Base-by-base conservation (phyloP, 2,113 vertebrate genomes). In the Dryoscopus gambensis region DNA sequence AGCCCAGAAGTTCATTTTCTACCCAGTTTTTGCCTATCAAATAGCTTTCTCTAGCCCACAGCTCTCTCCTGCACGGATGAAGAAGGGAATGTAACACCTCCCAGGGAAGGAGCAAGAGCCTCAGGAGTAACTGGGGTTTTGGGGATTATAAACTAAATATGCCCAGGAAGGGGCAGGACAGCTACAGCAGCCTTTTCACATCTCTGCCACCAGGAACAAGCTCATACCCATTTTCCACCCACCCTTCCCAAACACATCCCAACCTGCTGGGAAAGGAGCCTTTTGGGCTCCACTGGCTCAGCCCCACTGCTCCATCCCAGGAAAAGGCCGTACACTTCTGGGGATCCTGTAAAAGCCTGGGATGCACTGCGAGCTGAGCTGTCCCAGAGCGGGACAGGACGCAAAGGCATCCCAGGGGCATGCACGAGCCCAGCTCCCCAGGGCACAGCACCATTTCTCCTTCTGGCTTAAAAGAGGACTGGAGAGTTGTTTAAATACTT, bases 341-440 rank as follows among this genome's bases (percentile, higher is more conserved):
- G 47, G 81, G 25, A 9, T 50, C 13, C 13, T 28, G n/a, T 39
- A 25, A 86, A 46, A 75, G 19, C 56, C 35, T 53, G 4, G 65
- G 62, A 46, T 70, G 62, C 21, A 7, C 69, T 15, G 15, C 14
- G 53, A 89, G 31, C 64, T 7, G 3, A 81, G 39, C 31, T 0
- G 1, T 75, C 31, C 35, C 1, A 1, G 47, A 56, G 74, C 0
- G 0, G 57, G 52, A 57, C 0, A 24, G 42, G 71, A 57, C 3
- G 17, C 40, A 35, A 50, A 15, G 22, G 47, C 63, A 57, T 44
- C 1, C 4, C 21, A 16, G 31, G 10, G 11, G 19, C 22, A 68
- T 6, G 7, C 27, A n/a, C 31, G 27, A 70, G 33, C 39, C 13
- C 7, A 59, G 1, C 21, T 44, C 40, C 18, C 30, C 0, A 0